These are phyloP conservation scores for Ptychodera flava DNA, from an alignment of 35 echinoderm and acorn worm genomes.

Conservation along the genomic window DNA sequence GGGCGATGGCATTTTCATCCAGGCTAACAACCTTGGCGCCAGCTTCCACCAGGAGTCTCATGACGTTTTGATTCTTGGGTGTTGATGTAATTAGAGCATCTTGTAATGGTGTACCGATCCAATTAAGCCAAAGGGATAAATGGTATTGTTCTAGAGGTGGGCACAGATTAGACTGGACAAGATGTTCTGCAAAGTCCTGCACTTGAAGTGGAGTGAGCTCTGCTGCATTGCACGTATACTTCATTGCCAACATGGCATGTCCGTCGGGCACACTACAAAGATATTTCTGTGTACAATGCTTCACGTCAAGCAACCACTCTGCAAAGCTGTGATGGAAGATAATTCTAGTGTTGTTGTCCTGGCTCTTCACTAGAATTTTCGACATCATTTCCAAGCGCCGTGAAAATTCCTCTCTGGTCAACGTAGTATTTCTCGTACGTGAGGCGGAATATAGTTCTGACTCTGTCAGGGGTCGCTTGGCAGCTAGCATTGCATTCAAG, in stretches of 20 bases:
- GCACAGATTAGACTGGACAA: slow-evolving; percentile 66
- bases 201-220: slow-evolving; percentile 84
- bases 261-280: slow-evolving; percentile 85
- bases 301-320: slow-evolving; percentile 94
- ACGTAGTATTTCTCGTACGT: slow-evolving; percentile 69
- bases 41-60: slow-evolving; percentile 74
- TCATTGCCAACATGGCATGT: slow-evolving; percentile 95
- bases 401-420: slow-evolving; percentile 70
- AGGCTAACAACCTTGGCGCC: slow-evolving; percentile 86
- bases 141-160: slow-evolving; percentile 69
- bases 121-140: slow-evolving; percentile 85
- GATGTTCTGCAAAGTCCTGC: slow-evolving; percentile 89
- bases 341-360: slow-evolving; percentile 51
- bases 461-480: slow-evolving; percentile 72
- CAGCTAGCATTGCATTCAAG: slow-evolving; percentile 78
- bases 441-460: slow-evolving; percentile 74
- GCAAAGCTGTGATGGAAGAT: slow-evolving; percentile 95
- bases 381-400: slow-evolving; percentile 64
- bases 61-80: slow-evolving; percentile 65
- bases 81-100: slow-evolving; percentile 66
- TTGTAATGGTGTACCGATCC: slow-evolving; percentile 80
- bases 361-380: slow-evolving; percentile 50
- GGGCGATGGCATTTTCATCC: slow-evolving; percentile 74
- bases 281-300: slow-evolving; percentile 96
- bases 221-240: slow-evolving; percentile 81